phyloP scores from a whole-genome alignment of 2,797 vertebrate species.

The Coilia nasus region DNA sequence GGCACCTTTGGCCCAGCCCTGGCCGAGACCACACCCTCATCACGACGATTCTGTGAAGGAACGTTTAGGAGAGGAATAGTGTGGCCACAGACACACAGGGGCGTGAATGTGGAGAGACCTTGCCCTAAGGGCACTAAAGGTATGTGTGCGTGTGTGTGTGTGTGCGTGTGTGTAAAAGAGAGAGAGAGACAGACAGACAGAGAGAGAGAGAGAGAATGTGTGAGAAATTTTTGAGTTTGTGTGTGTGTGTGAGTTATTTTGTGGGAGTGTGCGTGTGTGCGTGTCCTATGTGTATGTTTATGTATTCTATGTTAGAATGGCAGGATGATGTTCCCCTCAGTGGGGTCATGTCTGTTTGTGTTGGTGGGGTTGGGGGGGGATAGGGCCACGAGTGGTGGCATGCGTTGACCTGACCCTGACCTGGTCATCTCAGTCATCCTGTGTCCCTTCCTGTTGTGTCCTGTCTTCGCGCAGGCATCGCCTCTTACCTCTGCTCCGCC shows the following conservation, averaged over 20 bases:
- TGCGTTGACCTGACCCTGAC: slow-evolving; percentile 12
- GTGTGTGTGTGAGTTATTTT: not conserved
- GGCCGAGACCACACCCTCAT: slow-evolving; percentile 85
- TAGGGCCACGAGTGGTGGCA: slow-evolving; percentile 26
- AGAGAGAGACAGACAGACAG: too few species aligned
- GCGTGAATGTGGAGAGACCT: slow-evolving; percentile 90
- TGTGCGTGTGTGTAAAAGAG: not conserved
- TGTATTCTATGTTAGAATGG: not conserved
- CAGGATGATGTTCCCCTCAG: not conserved
- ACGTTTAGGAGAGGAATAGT: slow-evolving; percentile 85
- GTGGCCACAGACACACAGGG: slow-evolving; percentile 95
- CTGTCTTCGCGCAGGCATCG: slow-evolving; percentile 82
- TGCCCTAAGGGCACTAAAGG: slow-evolving; percentile 97
- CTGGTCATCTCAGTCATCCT: not conserved
- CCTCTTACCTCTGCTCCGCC: slow-evolving; percentile 89
- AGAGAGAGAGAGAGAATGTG: too few species aligned
- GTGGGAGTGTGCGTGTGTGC: not conserved
- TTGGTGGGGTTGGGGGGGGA: slow-evolving; percentile 20
- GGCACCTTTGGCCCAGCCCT: slow-evolving; percentile 81
- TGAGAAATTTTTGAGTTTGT: slow-evolving; percentile 73
- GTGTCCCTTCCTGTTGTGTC: slow-evolving; percentile 2
- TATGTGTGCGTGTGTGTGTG: slow-evolving; percentile 57
- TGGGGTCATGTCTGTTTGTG: slow-evolving; percentile 19
- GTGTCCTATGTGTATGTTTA: not conserved
- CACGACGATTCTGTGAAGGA: slow-evolving; percentile 90